Evolutionary conservation across 2,797 vertebrate species (phyloP).

Genomic region (Pipistrellus nathusii): DNA sequence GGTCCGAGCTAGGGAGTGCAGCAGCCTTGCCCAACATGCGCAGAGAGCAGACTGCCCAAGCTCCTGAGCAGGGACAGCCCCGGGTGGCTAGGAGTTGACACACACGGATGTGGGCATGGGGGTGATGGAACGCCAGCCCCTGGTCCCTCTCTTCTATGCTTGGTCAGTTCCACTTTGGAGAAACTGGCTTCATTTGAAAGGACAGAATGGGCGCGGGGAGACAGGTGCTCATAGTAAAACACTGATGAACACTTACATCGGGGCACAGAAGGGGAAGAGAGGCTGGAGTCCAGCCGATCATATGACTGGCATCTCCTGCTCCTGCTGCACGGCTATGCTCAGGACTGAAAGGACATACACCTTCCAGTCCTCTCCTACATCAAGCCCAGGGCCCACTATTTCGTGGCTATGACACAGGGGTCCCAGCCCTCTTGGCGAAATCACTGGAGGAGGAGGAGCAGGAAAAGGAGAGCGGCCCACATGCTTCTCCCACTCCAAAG

Average conservation of each 20-base stretch:
- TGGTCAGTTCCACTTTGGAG: constrained; percentile 12
- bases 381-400: not conserved
- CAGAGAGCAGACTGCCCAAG: not conserved
- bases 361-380: not conserved
- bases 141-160: not conserved
- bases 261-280: not conserved
- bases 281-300: not conserved
- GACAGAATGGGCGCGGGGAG: not conserved
- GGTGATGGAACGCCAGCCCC: not conserved
- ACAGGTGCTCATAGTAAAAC: not conserved
- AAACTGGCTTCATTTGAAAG: not conserved
- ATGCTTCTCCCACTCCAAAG: not conserved
- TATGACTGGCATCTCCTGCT: not conserved
- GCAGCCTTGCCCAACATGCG: not conserved
- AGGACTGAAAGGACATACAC: not conserved
- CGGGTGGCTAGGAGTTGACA: not conserved
- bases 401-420: not conserved
- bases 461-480: constrained; percentile 34
- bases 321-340: not conserved
- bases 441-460: constrained; percentile 18
- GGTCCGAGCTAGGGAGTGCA: not conserved
- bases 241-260: not conserved
- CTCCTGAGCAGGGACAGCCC: not conserved
- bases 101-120: not conserved
- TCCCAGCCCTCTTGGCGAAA: not conserved